phyloP scores from a whole-genome alignment of 2,113 vertebrate genomes.

The Sebastes schlegelii region DNA sequence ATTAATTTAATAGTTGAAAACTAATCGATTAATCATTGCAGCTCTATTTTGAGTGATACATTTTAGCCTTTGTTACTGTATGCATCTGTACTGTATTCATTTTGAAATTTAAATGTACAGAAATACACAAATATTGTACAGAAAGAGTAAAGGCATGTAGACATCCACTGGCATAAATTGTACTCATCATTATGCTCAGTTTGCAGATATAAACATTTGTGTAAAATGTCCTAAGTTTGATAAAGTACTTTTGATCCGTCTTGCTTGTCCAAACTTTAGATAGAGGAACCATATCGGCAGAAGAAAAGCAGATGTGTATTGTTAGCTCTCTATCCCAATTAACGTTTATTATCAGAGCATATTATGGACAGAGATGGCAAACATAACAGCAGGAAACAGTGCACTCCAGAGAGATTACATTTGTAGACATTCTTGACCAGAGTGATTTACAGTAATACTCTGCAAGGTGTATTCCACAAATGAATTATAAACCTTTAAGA shows the following conservation, averaged over 20 bases:
- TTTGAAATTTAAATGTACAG: background rate
- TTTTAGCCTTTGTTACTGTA: background rate
- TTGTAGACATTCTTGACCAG: background rate
- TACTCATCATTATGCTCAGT: background rate
- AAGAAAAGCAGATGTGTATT: background rate
- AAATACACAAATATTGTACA: background rate
- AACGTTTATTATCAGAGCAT: background rate
- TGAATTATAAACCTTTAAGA: background rate
- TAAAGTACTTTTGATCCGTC: background rate
- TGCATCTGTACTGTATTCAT: background rate
- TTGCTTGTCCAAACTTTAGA: background rate
- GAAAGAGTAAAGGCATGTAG: background rate
- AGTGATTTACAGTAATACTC: background rate
- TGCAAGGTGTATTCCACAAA: background rate
- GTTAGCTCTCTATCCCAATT: background rate
- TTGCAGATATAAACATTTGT: constrained; percentile 3
- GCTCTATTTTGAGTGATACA: too few relatives aligned
- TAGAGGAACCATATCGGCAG: too few relatives aligned
- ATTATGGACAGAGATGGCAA: background rate
- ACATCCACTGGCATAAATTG: background rate
- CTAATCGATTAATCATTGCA: too few relatives aligned
- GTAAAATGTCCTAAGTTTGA: background rate
- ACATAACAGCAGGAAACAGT: background rate
- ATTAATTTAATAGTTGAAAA: too few relatives aligned
- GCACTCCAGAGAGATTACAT: background rate